Evolutionary conservation across 1,140 invertebrate species (phyloP), one percentile per base, ranked within the genome.

Genomic region (Bilobella aurantiaca): DNA sequence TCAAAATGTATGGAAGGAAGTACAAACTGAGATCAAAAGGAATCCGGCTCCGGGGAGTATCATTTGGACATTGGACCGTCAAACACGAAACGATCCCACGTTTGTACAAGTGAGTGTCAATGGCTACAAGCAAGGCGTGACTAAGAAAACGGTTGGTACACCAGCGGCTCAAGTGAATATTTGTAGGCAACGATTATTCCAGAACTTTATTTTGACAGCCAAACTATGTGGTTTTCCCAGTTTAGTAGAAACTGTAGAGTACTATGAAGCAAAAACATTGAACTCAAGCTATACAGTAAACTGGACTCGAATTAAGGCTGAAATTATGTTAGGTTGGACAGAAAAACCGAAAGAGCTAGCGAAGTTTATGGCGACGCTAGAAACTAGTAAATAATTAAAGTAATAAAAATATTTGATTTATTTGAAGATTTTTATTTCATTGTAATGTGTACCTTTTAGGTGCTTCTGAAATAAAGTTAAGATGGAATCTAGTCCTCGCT

Each of bases 111-210:
- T 93, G 18, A 81, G 84, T 53, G 86, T 92, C 0, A 83, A 87
- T 75, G 92, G 92, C 30, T 83, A 81, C 73, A 88, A 85, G 68
- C 86, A 90, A 77, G 92, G 92, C 1, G 78, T 85, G 16, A 92
- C 89, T 1, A 90, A 87, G 72, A 91, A 88, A 74, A 83, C 81
- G 62, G 65, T 78, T 18, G 72, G 81, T 59, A 82, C 77, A 71
- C 76, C 81, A 31, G 78, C 76, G 47, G 79, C 75, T 63, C 78
- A 77, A 79, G 80, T 79, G 70, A 81, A 81, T 70, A 66, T 90
- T 2, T 82, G 86, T 58, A 74, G 79, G 73, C 78, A 64, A 30
- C 88, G 86, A 74, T 60, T 83, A 5, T 53, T 23, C 8, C 23
- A 5, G 12, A 23, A 3, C 8, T 23, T 23, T 5, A 53, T 23